These are phyloP conservation scores for Zaprionus lachaisei DNA, from an alignment of 1,140 invertebrate species.

Conservation along the genomic window DNA sequence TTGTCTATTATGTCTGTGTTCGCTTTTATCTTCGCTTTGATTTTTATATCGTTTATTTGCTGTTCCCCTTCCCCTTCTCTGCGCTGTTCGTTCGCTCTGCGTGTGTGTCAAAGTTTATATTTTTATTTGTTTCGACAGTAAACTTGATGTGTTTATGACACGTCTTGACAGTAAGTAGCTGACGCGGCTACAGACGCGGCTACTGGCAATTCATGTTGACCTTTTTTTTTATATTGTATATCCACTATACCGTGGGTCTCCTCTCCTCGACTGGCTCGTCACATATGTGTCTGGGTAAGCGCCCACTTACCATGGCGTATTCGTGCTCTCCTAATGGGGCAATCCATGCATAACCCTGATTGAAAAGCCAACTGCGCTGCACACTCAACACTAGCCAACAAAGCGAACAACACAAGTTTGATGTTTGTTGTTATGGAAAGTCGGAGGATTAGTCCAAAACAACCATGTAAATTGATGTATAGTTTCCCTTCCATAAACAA, in stretches of 20 bases:
- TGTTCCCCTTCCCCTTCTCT: neutral
- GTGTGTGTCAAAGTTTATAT: constrained; percentile 79
- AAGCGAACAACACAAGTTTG: neutral
- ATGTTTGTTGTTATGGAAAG: constrained; percentile 3
- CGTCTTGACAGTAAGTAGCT: constrained; percentile 80
- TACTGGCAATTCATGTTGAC: constrained; percentile 70
- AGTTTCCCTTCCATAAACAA: neutral
- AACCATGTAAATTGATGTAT: constrained; percentile 1
- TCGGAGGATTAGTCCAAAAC: constrained; percentile 13
- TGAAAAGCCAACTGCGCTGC: constrained; percentile 22
- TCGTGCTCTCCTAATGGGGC: constrained; percentile 14
- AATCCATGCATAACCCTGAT: constrained; percentile 26
- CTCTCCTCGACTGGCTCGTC: neutral
- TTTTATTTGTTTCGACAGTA: constrained; percentile 83
- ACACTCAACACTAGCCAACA: constrained; percentile 6
- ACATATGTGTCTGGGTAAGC: constrained; percentile 45
- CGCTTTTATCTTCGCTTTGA: constrained; percentile 64
- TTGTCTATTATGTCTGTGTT: constrained; percentile 50
- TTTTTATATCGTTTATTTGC: constrained; percentile 62
- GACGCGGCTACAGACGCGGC: constrained; percentile 53
- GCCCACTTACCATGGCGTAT: constrained; percentile 58
- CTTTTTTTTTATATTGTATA: constrained; percentile 58
- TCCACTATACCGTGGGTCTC: neutral
- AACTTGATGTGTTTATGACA: constrained; percentile 82
- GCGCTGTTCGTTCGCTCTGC: neutral